Conservation (phyloP, 2,888 invertebrate species). For the Polymixis lichenea region DNA sequence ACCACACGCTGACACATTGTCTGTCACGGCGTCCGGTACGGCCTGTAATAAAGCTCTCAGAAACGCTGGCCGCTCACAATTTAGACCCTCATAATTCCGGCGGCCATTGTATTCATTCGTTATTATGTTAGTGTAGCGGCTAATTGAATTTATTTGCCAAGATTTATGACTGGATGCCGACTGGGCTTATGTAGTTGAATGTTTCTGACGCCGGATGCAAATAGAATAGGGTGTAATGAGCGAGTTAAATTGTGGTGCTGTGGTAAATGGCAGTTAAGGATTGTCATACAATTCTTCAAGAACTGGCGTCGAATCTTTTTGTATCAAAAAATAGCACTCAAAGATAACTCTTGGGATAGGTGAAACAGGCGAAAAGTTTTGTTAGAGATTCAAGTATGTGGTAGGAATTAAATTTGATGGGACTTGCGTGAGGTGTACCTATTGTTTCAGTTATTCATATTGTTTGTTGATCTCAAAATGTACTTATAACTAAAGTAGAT, state of each 20-base stretch:
- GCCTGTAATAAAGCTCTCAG: slow-evolving; percentile 78
- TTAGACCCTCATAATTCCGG: slow-evolving; percentile 77
- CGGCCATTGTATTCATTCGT: slow-evolving; percentile 70
- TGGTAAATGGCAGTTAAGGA: not conserved
- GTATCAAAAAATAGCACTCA: not conserved
- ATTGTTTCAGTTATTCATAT: not conserved
- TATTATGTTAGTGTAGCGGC: slow-evolving; percentile 68
- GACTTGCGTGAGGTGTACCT: no score
- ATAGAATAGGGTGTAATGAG: slow-evolving; percentile 31
- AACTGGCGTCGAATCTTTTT: no score
- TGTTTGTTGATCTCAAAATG: not conserved
- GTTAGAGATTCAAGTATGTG: not conserved
- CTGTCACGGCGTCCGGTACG: slow-evolving; percentile 76
- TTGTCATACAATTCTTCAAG: not conserved
- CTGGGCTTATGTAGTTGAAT: slow-evolving; percentile 35
- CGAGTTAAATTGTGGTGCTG: not conserved
- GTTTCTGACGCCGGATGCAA: slow-evolving; percentile 37
- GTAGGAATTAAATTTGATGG: not conserved
- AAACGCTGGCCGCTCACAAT: slow-evolving; percentile 74
- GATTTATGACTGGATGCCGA: slow-evolving; percentile 58
- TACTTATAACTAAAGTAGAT: not conserved
- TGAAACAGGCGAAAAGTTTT: not conserved
- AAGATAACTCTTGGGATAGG: not conserved
- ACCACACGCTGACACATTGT: slow-evolving; percentile 74
- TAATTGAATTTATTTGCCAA: slow-evolving; percentile 73